These are phyloP conservation scores for Polyergus mexicanus DNA, from an alignment of 1,140 invertebrate species.

Conservation along the genomic window DNA sequence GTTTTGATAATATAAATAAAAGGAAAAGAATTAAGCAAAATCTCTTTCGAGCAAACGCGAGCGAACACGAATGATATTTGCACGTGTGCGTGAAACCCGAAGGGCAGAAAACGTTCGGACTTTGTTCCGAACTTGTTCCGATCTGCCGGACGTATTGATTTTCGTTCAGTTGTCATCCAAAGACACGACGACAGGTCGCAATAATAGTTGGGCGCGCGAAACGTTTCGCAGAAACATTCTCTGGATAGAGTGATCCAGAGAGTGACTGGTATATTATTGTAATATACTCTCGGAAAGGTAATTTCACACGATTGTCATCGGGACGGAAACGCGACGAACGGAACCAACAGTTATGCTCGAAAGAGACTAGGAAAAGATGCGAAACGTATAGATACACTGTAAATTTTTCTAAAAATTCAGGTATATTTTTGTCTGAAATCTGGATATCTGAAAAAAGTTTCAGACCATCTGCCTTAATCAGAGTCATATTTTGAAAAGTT, in stretches of 20 bases:
- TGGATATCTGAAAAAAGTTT: too few species aligned
- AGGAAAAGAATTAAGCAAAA: neutral
- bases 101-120: neutral
- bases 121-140: conserved; percentile 35
- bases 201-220: conserved; percentile 51
- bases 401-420: too few species aligned
- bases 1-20: neutral
- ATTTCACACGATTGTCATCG: conserved; percentile 52
- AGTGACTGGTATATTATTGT: conserved; percentile 49
- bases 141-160: conserved; percentile 43
- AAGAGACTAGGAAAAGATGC: neutral
- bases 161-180: conserved; percentile 42
- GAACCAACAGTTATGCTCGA: neutral
- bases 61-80: neutral
- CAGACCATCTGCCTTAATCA: too few species aligned
- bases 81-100: neutral
- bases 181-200: conserved; percentile 48
- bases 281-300: conserved; percentile 39
- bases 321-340: neutral
- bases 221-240: conserved; percentile 38
- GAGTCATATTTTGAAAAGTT: too few species aligned
- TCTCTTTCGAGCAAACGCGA: neutral
- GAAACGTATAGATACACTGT: neutral
- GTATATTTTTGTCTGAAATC: too few species aligned
- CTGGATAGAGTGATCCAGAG: conserved; percentile 16